Base-by-base conservation (phyloP, 2,797 vertebrate genomes). In the Enteromius paludinosus region DNA sequence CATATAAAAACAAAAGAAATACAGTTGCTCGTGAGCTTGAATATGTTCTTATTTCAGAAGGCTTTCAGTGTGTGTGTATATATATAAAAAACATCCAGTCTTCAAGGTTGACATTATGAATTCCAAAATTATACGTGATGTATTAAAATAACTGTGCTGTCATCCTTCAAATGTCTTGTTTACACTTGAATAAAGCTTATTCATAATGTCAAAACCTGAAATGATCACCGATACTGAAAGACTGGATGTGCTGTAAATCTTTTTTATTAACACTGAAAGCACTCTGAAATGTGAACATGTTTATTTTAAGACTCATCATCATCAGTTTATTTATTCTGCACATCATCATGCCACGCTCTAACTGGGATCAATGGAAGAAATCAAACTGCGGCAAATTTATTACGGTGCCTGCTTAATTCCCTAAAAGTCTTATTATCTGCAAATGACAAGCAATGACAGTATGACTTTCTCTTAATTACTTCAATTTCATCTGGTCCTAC, bases 261-360 rank as follows among this genome's bases (percentile, higher is more conserved):
- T 59, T 45, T 47, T 56, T n/a, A 59, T 59, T 11, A 59, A 80
- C 28, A 45, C 54, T 61, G 12, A 72, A 81, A 49, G 54, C 41
- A 43, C 54, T 72, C 20, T 72, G 56, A 49, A 72, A 81, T 64
- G 54, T 72, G 20, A 80, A 23, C 12, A 5, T n/a, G 33, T 72
- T 81, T 71, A 49, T 72, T 81, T 72, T 23, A 72, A 72, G 43
- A 30, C 30, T 59, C 28, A 62, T 62, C 72, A 62, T 56, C 28
- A 8, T 35, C 4, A 3, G 14, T 30, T 49, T 56, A 81, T 81
- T 72, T 64, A 72, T 81, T 62, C 54, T 17, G 6, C 78, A 79
- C 11, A 23, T 81, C 54, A 72, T 41, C 70, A 18, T n/a, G 33
- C 59, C 18, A 17, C 7, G 1, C 47, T 74, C 43, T 54, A 54